These are phyloP conservation scores for Chaenodraco wilsoni DNA, from an alignment of 2,797 vertebrate species.

Conservation along the genomic window DNA sequence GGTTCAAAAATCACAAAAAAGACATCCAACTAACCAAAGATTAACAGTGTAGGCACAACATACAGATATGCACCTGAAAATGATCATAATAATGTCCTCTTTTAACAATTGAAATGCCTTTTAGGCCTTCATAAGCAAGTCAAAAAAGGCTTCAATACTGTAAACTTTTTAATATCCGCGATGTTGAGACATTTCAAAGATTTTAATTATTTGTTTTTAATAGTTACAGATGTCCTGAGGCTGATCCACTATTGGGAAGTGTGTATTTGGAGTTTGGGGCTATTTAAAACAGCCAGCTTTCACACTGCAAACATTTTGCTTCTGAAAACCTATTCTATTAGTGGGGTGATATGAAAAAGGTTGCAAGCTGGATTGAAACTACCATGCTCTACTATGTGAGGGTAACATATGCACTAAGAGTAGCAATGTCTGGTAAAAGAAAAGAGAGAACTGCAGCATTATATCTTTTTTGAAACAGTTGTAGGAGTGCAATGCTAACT, in stretches of 20 bases:
- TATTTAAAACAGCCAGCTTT: background rate
- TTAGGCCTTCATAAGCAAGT: too few relatives aligned
- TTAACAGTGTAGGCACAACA: too few relatives aligned
- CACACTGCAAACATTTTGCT: background rate
- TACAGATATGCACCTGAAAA: too few relatives aligned
- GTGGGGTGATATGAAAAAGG: too few relatives aligned
- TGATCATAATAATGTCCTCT: too few relatives aligned
- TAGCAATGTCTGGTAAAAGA: background rate
- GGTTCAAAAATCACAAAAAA: too few relatives aligned
- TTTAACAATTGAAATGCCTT: too few relatives aligned
- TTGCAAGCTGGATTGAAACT: too few relatives aligned
- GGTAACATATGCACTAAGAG: background rate
- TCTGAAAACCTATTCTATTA: background rate
- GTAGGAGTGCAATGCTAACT: background rate
- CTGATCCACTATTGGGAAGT: background rate
- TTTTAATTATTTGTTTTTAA: background rate
- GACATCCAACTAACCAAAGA: too few relatives aligned
- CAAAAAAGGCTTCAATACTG: too few relatives aligned
- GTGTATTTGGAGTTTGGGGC: too few relatives aligned
- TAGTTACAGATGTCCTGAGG: background rate
- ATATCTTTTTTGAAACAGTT: background rate
- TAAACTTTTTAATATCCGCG: background rate
- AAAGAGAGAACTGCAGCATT: background rate
- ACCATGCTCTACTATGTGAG: background rate
- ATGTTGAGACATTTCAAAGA: background rate